Base-by-base conservation (phyloP, 2,888 invertebrate genomes). In the Gastrophysa polygoni region DNA sequence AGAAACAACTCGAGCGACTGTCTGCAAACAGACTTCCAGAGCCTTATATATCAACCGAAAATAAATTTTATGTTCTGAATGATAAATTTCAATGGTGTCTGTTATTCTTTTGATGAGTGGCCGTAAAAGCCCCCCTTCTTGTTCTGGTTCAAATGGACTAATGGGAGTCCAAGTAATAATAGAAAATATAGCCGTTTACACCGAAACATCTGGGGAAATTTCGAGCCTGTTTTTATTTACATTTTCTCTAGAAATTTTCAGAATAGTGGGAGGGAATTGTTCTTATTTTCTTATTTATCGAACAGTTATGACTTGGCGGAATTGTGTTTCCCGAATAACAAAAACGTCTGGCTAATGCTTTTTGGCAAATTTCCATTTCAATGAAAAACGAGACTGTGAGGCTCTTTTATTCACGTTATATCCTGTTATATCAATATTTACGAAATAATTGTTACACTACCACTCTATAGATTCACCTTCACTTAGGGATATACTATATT, bases 1-100 rank as follows among this genome's bases (percentile, higher is more conserved):
- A 14, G 38, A 38, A 14, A 1, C 14, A 44, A 58, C 1, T 56
- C 18, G 58, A 56, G 55, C 62, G 58, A 68, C 69, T 69, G 69
- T 49, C 57, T 60, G 64, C 38, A 58, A 68, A 60, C 43, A 56
- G 63, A 63, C 61, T 63, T 68, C 69, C 66, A 68, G 57, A 52
- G 66, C 63, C 61, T 67, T 70, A 70, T 70, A 70, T 70, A 67
- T 60, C 61, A 60, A 64, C 68, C 67, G 43, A 64, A 70, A 70
- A 70, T 68, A 68, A 62, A 67, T 67, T 70, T 68, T 66, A 68
- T 63, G 67, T 57, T 57, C 56, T 55, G 63, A 67, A 56, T 64
- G 67, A 67, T 67, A 63, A 65, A 63, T 54, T 52, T 57, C 54
- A 59, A 58, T 63, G 58, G 57, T 59, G 61, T 63, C 58, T 64